Conservation (phyloP, 2,888 invertebrate species). For the Brenthis daphne region DNA sequence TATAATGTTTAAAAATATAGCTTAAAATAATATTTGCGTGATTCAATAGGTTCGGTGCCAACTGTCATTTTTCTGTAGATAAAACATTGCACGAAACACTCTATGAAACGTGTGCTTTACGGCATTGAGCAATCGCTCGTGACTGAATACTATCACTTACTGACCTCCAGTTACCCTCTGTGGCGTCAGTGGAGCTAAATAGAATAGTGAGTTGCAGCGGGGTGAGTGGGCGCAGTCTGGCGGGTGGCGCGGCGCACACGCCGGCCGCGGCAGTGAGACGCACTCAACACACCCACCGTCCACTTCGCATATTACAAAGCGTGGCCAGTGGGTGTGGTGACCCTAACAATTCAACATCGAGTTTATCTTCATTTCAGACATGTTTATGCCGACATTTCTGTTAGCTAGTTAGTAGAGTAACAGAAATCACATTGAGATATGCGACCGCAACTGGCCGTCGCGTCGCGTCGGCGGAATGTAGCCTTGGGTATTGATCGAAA, state of each 20-base stretch:
- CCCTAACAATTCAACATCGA: slow-evolving; percentile 61
- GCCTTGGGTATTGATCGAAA: slow-evolving; percentile 60
- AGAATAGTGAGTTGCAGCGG: slow-evolving; percentile 41
- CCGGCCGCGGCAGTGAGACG: slow-evolving; percentile 28
- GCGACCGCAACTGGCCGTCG: slow-evolving; percentile 48
- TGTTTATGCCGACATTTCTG: slow-evolving; percentile 61
- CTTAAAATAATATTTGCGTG: slow-evolving; percentile 17
- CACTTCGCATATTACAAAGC: no score
- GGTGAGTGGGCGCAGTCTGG: slow-evolving; percentile 48
- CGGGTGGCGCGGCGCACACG: slow-evolving; percentile 36
- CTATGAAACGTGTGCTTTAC: slow-evolving; percentile 38
- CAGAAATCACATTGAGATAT: slow-evolving; percentile 58
- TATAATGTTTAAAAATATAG: background rate
- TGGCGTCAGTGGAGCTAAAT: slow-evolving; percentile 49
- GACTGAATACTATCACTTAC: slow-evolving; percentile 48
- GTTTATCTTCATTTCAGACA: slow-evolving; percentile 65
- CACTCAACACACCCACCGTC: no score
- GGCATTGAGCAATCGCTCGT: slow-evolving; percentile 47
- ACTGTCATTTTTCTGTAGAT: slow-evolving; percentile 32
- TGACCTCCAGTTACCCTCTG: slow-evolving; percentile 50
- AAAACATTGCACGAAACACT: slow-evolving; percentile 30
- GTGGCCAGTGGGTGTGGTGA: slow-evolving; percentile 53
- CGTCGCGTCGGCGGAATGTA: slow-evolving; percentile 50
- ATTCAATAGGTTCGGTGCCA: slow-evolving; percentile 26
- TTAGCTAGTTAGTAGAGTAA: slow-evolving; percentile 46